Base-by-base conservation (phyloP, 2,888 invertebrate genomes). In the Acleris laterana region DNA sequence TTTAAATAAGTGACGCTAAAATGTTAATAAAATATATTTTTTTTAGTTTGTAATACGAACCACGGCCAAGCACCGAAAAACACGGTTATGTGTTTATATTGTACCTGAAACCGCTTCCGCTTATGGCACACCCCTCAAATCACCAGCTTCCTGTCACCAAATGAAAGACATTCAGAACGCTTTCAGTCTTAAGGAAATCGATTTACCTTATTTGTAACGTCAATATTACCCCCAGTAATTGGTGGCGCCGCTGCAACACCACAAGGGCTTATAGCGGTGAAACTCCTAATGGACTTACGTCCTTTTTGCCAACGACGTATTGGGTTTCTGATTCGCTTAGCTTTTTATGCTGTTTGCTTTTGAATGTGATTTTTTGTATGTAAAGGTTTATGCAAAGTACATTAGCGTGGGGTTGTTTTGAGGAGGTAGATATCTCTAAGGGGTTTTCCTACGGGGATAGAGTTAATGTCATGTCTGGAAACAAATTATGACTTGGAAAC, bases 111-210 rank as follows among this genome's bases (percentile, higher is more conserved):
- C 38, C 48, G 59, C 59, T 49, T 11, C 28, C 59, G 53, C 59
- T 49, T 20, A 32, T 61, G 16, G 6, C 50, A 51, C 1, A 11
- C 9, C 1, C 17, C 61, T 16, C 44, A 61, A 62, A 62, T 48
- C 57, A n/a, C 32, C 32, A 32, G 57, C 28, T 62, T 66, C 66
- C 66, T 57, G 66, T 66, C 66, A 25, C 62, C 66, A 66, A 66
- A 62, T 62, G 65, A 61, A 61, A 66, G 56, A 66, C 66, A 66
- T 66, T 66, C 66, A 66, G 56, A 55, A 53, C 28, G 51, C 61
- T 55, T 56, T 62, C 51, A 61, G 61, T 66, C 66, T 66, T 66
- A 66, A 62, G 62, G 56, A 66, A 66, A 66, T 61, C 66, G 51
- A 57, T 66, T 66, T 52, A 62, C 57, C 56, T 62, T 62, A 66